These are phyloP conservation scores for Hirundichthys speculiger DNA, from an alignment of 2,113 vertebrate genomes.

Conservation along the genomic window DNA sequence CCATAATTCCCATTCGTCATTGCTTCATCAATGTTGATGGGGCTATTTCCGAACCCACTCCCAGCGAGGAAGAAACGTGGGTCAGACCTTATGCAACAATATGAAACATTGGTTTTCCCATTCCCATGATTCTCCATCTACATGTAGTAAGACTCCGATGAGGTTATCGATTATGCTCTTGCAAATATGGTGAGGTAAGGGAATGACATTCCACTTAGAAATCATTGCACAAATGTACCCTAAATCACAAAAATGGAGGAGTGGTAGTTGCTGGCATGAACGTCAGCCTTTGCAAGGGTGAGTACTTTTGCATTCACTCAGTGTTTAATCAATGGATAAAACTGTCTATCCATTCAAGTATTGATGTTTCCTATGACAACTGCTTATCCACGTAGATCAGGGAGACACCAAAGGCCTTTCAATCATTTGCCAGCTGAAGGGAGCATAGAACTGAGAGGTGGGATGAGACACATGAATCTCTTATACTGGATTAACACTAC, in stretches of 20 bases:
- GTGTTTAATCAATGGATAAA: slow-evolving; percentile 81
- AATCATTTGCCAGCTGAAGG: slow-evolving; percentile 63
- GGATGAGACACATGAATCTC: slow-evolving; percentile 53
- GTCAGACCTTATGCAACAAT: slow-evolving; percentile 60
- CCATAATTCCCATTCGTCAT: slow-evolving; percentile 62
- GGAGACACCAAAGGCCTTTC: slow-evolving; percentile 69
- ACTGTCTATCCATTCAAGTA: slow-evolving; percentile 78
- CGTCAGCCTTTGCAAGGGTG: slow-evolving; percentile 41
- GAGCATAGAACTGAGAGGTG: slow-evolving; percentile 45
- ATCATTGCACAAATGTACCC: slow-evolving; percentile 75
- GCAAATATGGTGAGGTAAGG: slow-evolving; percentile 67
- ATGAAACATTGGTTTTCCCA: slow-evolving; percentile 42
- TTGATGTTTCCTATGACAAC: slow-evolving; percentile 77
- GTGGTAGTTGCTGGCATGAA: slow-evolving; percentile 46
- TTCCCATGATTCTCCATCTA: slow-evolving; percentile 24
- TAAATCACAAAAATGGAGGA: slow-evolving; percentile 74
- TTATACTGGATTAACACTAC: slow-evolving; percentile 52
- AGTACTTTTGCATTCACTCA: slow-evolving; percentile 71
- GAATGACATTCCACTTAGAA: slow-evolving; percentile 74
- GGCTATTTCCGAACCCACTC: slow-evolving; percentile 53
- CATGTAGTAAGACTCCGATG: slow-evolving; percentile 47
- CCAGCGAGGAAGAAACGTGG: slow-evolving; percentile 38
- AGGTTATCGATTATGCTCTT: slow-evolving; percentile 67
- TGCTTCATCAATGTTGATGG: slow-evolving; percentile 67
- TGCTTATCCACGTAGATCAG: slow-evolving; percentile 73